Evolutionary conservation across 2,797 vertebrate genomes (phyloP).

Genomic region (Phrynocephalus vlangalii): DNA sequence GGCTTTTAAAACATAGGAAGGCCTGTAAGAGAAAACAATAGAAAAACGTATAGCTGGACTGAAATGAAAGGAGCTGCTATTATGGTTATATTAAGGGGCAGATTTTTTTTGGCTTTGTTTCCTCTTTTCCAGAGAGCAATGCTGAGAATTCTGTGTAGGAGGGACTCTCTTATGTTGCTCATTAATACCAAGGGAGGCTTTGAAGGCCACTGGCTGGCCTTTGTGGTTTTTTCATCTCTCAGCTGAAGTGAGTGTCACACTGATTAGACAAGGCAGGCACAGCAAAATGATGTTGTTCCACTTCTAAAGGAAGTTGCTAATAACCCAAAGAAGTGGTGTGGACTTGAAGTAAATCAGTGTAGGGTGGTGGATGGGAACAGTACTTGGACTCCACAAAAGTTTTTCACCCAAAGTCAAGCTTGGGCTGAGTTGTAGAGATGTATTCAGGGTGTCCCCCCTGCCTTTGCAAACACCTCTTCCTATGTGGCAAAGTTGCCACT

Average conservation of each 20-base stretch:
- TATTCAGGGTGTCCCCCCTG: neutral
- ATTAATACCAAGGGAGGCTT: constrained; percentile 19
- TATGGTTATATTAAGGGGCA: neutral
- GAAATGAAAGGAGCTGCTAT: constrained; percentile 35
- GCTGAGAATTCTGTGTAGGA: neutral
- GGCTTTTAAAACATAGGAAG: constrained; percentile 50
- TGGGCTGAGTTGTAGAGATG: neutral
- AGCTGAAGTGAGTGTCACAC: neutral
- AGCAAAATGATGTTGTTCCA: neutral
- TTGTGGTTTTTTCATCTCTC: constrained; percentile 3
- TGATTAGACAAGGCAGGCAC: constrained; percentile 5
- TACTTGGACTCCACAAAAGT: neutral
- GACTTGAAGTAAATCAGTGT: neutral
- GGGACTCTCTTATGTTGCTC: neutral
- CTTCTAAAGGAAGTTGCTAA: neutral
- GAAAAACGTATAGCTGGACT: neutral
- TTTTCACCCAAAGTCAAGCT: neutral
- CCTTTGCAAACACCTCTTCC: neutral
- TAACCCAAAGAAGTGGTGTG: neutral
- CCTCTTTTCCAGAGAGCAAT: neutral
- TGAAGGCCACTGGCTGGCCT: neutral
- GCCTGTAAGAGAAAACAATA: neutral
- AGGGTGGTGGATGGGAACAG: neutral
- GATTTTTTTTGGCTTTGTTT: constrained; percentile 2
- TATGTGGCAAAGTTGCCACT: neutral